phyloP scores from a whole-genome alignment of 2,113 vertebrate species.

The Okapia johnstoni region DNA sequence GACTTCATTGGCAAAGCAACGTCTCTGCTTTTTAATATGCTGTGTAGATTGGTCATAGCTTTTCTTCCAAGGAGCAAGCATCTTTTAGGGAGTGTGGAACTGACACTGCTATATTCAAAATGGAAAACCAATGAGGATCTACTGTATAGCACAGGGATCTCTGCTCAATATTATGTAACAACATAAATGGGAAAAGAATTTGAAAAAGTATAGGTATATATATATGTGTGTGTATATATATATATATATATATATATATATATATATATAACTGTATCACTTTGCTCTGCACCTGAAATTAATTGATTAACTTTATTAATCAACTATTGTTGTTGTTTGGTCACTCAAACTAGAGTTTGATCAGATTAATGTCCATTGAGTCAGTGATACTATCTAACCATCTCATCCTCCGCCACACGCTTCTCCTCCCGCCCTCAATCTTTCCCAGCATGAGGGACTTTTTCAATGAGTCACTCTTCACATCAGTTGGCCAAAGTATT shows the following conservation, averaged over 20 bases:
- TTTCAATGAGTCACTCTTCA: background rate
- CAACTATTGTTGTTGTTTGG: background rate
- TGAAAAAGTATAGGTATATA: background rate
- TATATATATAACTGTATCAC: background rate
- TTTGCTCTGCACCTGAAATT: background rate
- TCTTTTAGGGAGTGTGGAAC: background rate
- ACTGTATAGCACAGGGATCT: background rate
- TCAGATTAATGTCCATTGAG: background rate
- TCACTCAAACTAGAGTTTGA: background rate
- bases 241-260: background rate
- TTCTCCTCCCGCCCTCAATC: background rate
- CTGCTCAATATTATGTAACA: background rate
- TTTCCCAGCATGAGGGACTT: background rate
- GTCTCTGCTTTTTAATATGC: background rate
- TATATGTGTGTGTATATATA: too few species aligned
- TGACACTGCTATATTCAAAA: background rate
- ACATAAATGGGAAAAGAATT: background rate
- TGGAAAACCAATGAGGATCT: background rate
- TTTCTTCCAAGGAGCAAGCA: background rate
- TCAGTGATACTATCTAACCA: background rate
- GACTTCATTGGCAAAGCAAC: background rate
- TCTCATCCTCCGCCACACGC: background rate
- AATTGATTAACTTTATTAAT: background rate
- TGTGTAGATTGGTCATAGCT: background rate
- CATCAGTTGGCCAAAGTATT: background rate